phyloP scores from a whole-genome alignment of 2,797 vertebrate genomes.

The Chaunax sp. region DNA sequence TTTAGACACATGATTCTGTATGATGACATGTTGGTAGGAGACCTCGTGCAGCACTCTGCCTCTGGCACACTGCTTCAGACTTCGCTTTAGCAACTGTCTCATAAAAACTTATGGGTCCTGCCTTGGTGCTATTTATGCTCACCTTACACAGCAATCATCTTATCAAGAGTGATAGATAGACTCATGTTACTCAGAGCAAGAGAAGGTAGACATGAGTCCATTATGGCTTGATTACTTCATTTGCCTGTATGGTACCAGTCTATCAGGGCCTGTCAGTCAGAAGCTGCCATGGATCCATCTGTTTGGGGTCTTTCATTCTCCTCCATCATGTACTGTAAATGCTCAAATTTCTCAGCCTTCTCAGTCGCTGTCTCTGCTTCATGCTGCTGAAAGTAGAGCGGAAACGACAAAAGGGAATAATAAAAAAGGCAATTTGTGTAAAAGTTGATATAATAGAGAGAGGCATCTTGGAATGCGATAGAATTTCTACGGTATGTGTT shows the following conservation, averaged over 20 bases:
- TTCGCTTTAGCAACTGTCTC: no score
- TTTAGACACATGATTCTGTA: neutral
- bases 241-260: constrained; percentile 45
- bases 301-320: constrained; percentile 43
- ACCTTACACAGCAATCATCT: constrained; percentile 9
- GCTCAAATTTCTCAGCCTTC: neutral
- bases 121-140: neutral
- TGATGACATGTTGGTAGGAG: neutral
- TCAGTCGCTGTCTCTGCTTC: neutral
- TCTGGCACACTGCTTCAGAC: no score
- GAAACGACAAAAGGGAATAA: constrained; percentile 8
- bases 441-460: neutral
- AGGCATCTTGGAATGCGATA: no score
- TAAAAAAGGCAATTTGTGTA: constrained; percentile 5
- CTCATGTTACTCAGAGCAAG: constrained; percentile 31
- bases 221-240: constrained; percentile 62
- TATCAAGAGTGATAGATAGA: constrained; percentile 30
- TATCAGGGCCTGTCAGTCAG: constrained; percentile 68
- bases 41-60: neutral
- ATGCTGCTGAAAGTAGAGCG: neutral
- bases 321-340: constrained; percentile 3
- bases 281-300: neutral
- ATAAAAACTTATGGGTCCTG: neutral
- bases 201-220: constrained; percentile 32
- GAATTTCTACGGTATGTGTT: no score